Percentiles rank a stretch among this genome's conserved stretches.
phyloP scores from a whole-genome alignment of 64 coral and sea anemone species.

The Pachyseris speciosa region DNA sequence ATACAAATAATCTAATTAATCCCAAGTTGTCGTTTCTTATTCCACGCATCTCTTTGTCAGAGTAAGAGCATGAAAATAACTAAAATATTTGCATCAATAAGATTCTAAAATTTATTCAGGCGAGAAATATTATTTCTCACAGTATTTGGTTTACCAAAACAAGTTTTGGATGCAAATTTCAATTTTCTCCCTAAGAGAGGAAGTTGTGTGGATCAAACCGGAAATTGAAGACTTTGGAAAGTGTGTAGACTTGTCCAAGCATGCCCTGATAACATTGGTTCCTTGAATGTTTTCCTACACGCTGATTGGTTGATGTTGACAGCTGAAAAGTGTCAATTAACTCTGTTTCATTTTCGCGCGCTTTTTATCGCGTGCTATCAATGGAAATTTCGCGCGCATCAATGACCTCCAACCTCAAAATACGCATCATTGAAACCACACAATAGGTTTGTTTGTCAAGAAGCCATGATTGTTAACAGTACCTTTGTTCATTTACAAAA shows the following conservation, averaged over 20 bases:
- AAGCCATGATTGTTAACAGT: too few relatives aligned
- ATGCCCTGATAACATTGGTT: constrained; percentile 31
- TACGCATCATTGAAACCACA: too few relatives aligned
- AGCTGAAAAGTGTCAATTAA: not conserved
- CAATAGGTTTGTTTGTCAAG: too few relatives aligned
- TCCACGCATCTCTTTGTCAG: not conserved
- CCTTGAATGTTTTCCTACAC: not conserved
- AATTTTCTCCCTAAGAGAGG: not conserved
- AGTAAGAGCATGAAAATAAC: too few relatives aligned
- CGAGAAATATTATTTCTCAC: not conserved
- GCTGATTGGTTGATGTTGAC: constrained; percentile 10
- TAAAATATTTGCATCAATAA: too few relatives aligned
- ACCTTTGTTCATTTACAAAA: too few relatives aligned
- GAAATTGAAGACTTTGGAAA: not conserved
- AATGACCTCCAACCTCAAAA: not conserved
- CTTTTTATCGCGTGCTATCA: constrained; percentile 39
- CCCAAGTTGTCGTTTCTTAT: not conserved
- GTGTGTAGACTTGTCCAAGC: constrained; percentile 35
- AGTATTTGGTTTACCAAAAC: not conserved
- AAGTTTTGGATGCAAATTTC: not conserved
- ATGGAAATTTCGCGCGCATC: constrained; percentile 45
- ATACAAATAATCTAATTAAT: not conserved
- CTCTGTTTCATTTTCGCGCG: constrained; percentile 26
- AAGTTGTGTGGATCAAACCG: not conserved
- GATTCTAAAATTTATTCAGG: too few relatives aligned